A percentile compares a stretch with the other conserved stretches of the same genome.
phyloP scores from a whole-genome alignment of 2,113 vertebrate species.

The Pseudorhombus dupliciocellatus region DNA sequence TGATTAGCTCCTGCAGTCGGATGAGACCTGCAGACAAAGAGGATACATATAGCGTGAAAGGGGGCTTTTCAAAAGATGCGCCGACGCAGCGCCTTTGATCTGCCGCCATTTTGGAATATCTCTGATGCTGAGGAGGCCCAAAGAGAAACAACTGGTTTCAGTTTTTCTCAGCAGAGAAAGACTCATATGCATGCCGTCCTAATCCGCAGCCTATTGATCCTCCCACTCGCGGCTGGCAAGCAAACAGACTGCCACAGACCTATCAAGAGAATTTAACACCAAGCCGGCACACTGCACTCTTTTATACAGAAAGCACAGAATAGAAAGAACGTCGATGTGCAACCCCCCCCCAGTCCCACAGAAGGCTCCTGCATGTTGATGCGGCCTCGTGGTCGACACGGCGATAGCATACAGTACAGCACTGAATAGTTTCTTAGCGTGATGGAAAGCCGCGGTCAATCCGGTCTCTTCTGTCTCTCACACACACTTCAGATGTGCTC shows the following conservation, averaged over 20 bases:
- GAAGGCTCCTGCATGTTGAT: slow-evolving; percentile 39
- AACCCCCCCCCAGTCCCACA: slow-evolving; percentile 42
- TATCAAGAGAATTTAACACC: slow-evolving; percentile 64
- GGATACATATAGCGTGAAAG: slow-evolving; percentile 49
- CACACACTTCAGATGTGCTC: slow-evolving; percentile 62
- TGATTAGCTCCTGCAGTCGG: slow-evolving; percentile 98
- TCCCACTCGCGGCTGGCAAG: slow-evolving; percentile 68
- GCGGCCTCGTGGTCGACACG: slow-evolving; percentile 31
- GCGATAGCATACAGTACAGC: slow-evolving; percentile 33
- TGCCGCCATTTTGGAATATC: slow-evolving; percentile 64
- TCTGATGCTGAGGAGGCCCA: slow-evolving; percentile 44
- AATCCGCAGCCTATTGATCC: slow-evolving; percentile 70
- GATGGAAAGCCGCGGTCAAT: slow-evolving; percentile 61
- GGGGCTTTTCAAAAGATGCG: slow-evolving; percentile 38
- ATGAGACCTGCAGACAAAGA: slow-evolving; percentile 90
- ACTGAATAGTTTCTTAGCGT: slow-evolving; percentile 52
- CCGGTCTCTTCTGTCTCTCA: slow-evolving; percentile 35
- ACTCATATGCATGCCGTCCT: slow-evolving; percentile 60
- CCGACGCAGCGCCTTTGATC: slow-evolving; percentile 59
- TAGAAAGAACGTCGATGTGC: slow-evolving; percentile 46
- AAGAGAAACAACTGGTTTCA: slow-evolving; percentile 44
- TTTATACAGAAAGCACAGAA: slow-evolving; percentile 56
- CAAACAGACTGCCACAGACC: slow-evolving; percentile 57
- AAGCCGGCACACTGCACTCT: slow-evolving; percentile 50
- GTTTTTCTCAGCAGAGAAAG: slow-evolving; percentile 58